Base-by-base conservation (phyloP, 2,888 invertebrate genomes). In the Polia nebulosa region DNA sequence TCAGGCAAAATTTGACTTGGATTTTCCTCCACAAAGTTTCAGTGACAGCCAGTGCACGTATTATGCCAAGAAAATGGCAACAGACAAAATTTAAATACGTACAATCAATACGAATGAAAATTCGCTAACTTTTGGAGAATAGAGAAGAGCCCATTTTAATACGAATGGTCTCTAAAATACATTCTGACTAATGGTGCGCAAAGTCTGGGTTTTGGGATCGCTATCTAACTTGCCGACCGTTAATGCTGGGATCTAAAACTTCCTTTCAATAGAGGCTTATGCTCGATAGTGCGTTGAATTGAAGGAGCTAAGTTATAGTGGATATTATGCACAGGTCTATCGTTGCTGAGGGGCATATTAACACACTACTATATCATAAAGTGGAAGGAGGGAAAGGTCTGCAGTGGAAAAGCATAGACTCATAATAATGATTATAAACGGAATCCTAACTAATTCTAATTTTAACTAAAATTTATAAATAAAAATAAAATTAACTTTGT, bases 161-260 rank as follows among this genome's bases (percentile, higher is more conserved):
- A 32, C 49, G 65, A 75, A 71, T 66, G 67, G 49, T 51, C 75
- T 75, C 71, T 66, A 49, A 66, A 66, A 66, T 36, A 41, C 55
- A 36, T 66, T 66, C 25, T 56, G 49, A 71, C 75, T 74, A 71
- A 71, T 56, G 49, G 49, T 29, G 47, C 67, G 55, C 36, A 51
- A 56, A 75, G 75, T 56, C 75, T 71, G 49, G 75, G 55, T 44
- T 71, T 66, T 11, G 13, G 70, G 55, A 51, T 66, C 20, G 20
- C 71, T 66, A 75, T 66, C 75, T 51, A 41, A 71, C 49, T 74
- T 66, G 17, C 55, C 53, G 22, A 49, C 53, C 53, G 67, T 75
- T 71, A 66, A 44, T 75, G 36, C 67, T 51, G 39, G 55, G 55
- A 36, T 75, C 44, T 66, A 9, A 75, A 71, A 66, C 56, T 66